phyloP scores from a whole-genome alignment of 92 coral and sea anemone genomes.

The Paragorgia papillata region DNA sequence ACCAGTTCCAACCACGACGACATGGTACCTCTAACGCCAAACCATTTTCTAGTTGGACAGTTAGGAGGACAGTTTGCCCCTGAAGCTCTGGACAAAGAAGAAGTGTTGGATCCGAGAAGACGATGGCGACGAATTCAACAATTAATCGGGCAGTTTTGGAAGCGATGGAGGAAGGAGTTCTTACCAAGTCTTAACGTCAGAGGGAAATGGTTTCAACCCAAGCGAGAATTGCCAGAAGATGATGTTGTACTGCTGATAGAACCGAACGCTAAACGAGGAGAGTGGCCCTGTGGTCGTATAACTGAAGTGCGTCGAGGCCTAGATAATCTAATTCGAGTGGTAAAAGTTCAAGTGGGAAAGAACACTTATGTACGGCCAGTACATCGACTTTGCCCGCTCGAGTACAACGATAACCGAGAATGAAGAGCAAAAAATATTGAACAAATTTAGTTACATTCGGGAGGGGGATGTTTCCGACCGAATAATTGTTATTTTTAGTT shows the following conservation, averaged over 20 bases:
- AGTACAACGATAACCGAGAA: conserved; percentile 16
- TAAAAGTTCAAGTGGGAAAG: conserved; percentile 18
- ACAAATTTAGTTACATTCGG: not conserved
- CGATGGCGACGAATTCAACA: conserved; percentile 69
- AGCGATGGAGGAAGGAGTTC: conserved; percentile 61
- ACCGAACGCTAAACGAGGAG: conserved; percentile 49
- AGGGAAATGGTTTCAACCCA: conserved; percentile 64
- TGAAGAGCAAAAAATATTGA: not conserved
- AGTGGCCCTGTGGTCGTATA: conserved; percentile 64
- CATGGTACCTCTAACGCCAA: conserved; percentile 54
- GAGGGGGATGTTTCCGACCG: conserved; percentile 18
- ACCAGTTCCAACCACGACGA: conserved; percentile 62
- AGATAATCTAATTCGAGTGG: conserved; percentile 58
- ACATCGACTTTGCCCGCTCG: conserved; percentile 56
- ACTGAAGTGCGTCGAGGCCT: conserved; percentile 38
- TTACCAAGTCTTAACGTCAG: conserved; percentile 55
- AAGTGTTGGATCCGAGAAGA: conserved; percentile 52
- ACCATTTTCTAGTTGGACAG: conserved; percentile 61
- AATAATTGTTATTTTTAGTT: too few species aligned
- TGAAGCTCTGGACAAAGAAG: conserved; percentile 49
- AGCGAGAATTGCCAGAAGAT: conserved; percentile 50
- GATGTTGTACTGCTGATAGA: conserved; percentile 61
- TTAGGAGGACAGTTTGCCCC: conserved; percentile 67
- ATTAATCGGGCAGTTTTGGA: conserved; percentile 61
- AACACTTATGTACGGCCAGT: conserved; percentile 47